Evolutionary conservation across 2,113 vertebrate species (phyloP).

Genomic region (Otus sunia): DNA sequence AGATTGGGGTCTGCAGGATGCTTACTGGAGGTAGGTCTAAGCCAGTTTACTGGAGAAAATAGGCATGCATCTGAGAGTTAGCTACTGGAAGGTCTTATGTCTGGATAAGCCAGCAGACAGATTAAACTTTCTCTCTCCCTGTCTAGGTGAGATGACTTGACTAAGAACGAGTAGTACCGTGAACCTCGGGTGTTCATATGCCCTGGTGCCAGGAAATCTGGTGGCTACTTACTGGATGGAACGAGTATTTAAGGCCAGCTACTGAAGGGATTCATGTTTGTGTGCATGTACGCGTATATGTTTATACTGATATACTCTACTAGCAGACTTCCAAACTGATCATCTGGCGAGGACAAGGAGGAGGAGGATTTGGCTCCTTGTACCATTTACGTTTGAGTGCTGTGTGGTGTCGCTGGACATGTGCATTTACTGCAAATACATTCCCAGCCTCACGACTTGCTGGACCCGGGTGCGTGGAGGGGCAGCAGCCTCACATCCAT

Average conservation of each 20-base stretch:
- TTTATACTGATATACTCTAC: not conserved
- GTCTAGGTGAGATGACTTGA: too few relatives aligned
- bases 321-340: not conserved
- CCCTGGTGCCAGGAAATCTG: not conserved
- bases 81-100: fast-evolving
- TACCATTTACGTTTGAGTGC: fast-evolving
- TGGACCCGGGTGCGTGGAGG: not conserved
- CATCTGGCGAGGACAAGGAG: not conserved
- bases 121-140: not conserved
- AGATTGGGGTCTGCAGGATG: fast-evolving
- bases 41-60: not conserved
- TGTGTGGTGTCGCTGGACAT: fast-evolving
- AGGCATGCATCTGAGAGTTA: too few relatives aligned
- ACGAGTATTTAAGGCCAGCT: not conserved
- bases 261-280: not conserved
- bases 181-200: fast-evolving
- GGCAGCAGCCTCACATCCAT: fast-evolving
- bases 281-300: fast-evolving
- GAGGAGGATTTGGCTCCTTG: fast-evolving
- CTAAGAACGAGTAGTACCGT: not conserved
- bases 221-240: not conserved
- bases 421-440: not conserved
- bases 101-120: not conserved
- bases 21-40: not conserved
- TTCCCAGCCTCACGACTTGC: not conserved